These are phyloP conservation scores for Spatulosminthurus flaviceps DNA, from an alignment of 2,888 invertebrate genomes.

Conservation along the genomic window DNA sequence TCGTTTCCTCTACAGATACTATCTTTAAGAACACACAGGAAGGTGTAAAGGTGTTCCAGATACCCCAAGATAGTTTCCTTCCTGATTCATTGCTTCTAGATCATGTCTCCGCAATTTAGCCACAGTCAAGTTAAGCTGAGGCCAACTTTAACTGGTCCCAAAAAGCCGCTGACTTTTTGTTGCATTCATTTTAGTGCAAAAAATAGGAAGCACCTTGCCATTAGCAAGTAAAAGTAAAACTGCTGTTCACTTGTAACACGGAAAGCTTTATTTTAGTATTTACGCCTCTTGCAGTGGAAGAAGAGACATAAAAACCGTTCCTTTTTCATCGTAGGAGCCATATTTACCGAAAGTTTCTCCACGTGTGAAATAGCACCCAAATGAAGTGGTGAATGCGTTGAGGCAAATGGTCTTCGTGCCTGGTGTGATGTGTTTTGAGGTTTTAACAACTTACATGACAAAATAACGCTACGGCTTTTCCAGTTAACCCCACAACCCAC, in stretches of 20 bases:
- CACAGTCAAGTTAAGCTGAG: not conserved
- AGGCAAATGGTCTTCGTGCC: not conserved
- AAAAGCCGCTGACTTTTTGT: too few species aligned
- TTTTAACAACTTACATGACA: not conserved
- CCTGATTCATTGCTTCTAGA: constrained; percentile 8
- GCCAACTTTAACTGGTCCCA: too few species aligned
- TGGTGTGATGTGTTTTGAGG: not conserved
- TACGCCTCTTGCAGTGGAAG: not conserved
- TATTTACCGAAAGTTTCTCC: not conserved
- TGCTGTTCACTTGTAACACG: constrained; percentile 20
- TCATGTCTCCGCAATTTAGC: not conserved
- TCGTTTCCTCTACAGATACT: not conserved
- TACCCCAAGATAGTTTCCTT: too few species aligned
- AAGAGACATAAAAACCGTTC: too few species aligned
- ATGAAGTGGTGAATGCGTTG: constrained; percentile 31
- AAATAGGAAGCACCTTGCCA: constrained; percentile 13
- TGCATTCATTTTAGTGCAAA: not conserved
- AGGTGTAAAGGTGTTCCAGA: too few species aligned
- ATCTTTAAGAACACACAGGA: too few species aligned
- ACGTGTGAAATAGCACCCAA: constrained; percentile 16
- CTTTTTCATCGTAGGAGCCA: not conserved
- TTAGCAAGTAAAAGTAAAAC: too few species aligned
- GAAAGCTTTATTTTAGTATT: not conserved
- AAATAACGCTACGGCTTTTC: not conserved
- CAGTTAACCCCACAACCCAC: too few species aligned